These are phyloP conservation scores for Phortica magna DNA, from an alignment of 2,888 invertebrate genomes.

Conservation along the genomic window DNA sequence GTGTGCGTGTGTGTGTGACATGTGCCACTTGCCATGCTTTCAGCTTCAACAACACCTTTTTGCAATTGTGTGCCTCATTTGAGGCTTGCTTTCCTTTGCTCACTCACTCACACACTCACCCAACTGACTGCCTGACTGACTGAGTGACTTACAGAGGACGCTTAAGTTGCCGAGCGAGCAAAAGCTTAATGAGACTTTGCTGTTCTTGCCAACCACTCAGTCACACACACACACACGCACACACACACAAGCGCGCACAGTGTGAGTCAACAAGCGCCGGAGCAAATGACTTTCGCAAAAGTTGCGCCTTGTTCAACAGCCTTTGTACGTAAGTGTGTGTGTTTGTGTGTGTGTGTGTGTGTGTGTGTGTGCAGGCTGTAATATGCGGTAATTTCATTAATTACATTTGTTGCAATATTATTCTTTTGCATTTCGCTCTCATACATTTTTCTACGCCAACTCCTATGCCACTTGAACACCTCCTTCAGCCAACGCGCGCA, in stretches of 20 bases:
- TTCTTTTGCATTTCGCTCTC: conserved; percentile 11
- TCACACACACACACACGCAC: background rate
- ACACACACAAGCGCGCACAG: background rate
- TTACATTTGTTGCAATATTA: conserved; percentile 29
- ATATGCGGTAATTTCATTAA: conserved; percentile 32
- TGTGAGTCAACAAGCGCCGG: background rate
- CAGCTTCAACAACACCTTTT: conserved; percentile 2
- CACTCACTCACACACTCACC: background rate
- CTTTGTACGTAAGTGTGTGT: background rate
- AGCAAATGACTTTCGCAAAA: conserved; percentile 3
- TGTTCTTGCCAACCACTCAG: conserved; percentile 20
- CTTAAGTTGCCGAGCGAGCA: conserved; percentile 4
- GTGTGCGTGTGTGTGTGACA: conserved; percentile 6
- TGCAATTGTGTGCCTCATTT: background rate
- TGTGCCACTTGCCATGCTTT: background rate
- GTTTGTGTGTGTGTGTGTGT: background rate
- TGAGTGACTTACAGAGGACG: background rate
- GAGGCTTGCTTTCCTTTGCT: background rate
- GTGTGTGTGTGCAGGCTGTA: background rate
- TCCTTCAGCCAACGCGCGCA: background rate
- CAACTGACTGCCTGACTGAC: conserved; percentile 1
- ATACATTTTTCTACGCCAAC: background rate
- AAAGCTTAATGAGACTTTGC: conserved; percentile 30
- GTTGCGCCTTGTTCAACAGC: background rate
- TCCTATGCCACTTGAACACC: background rate